These are phyloP conservation scores for Chaetodon auriga DNA, from an alignment of 2,113 vertebrate species.

Conservation along the genomic window DNA sequence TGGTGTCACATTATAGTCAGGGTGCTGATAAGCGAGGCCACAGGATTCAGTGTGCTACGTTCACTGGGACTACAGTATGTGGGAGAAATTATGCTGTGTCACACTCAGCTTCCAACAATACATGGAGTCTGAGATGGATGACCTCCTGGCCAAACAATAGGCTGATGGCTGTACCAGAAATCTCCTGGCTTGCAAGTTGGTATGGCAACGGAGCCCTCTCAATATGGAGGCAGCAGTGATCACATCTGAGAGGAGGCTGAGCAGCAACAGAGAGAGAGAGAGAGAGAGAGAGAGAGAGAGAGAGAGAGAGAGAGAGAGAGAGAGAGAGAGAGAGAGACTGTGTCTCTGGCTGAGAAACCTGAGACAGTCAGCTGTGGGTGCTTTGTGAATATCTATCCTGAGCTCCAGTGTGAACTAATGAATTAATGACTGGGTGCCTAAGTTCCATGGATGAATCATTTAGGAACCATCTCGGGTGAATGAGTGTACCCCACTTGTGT, in stretches of 20 bases:
- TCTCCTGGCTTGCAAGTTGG: constrained; percentile 54
- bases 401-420: constrained; percentile 65
- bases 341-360: constrained; percentile 65
- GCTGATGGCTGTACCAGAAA: constrained; percentile 38
- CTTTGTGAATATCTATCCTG: constrained; percentile 51
- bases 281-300: constrained; percentile 33
- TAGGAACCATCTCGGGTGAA: constrained; percentile 59
- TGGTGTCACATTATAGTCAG: not conserved
- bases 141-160: constrained; percentile 62
- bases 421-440: constrained; percentile 76
- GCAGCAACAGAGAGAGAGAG: constrained; percentile 8
- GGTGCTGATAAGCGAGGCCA: constrained; percentile 26
- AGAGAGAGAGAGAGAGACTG: constrained; percentile 39
- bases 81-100: constrained; percentile 50
- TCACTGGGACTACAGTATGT: not conserved
- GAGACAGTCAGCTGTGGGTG: constrained; percentile 57
- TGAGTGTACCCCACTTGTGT: constrained; percentile 19
- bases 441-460: constrained; percentile 78
- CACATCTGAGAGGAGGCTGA: constrained; percentile 46
- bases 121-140: constrained; percentile 42
- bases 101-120: constrained; percentile 45
- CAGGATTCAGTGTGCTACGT: not conserved
- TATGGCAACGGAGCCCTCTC: constrained; percentile 62
- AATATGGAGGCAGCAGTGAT: constrained; percentile 49
- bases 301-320: constrained; percentile 42